Evolutionary conservation across 2,113 vertebrate species (phyloP), one percentile per base, ranked within the genome.

Genomic region (Oxyruncus cristatus): DNA sequence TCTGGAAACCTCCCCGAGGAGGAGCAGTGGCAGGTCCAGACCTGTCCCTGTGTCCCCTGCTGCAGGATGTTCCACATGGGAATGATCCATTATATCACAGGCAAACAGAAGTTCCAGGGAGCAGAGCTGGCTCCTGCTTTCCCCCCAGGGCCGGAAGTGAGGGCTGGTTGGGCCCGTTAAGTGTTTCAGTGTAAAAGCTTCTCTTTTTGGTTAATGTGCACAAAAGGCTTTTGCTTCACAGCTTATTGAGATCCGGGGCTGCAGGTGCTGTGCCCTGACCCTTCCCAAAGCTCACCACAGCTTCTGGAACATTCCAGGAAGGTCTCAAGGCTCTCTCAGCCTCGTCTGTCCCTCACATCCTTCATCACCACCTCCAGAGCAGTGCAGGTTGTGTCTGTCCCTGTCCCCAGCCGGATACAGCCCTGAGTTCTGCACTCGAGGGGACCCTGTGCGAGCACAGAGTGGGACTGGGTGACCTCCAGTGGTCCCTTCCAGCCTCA

Each of bases 181-280:
- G 30, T 35, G 55, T 84, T 95, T 85, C 77, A 5, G 80, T 78
- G 94, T 65, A 67, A 93, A 96, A 95, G 14, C 68, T 84, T 91
- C 76, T 86, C 78, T 94, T 93, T 94, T 95, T 92, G 93, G 93
- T 95, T 95, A 44, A 61, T 17, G 91, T 82, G 95, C 96, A 95
- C 91, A 85, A 92, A 97, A 96, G 93, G 95, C 80, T 93, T 96
- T 88, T 85, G 76, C 44, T 95, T 94, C 74, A 59, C 94, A 87
- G 92, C 91, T 94, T 71, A 8, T 59, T 0, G 6, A 50, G 62
- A 39, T 8, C 24, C 0, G 0, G 56, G 80, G 58, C 59, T 22
- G 62, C 81, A 22, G 85, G 9, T 2, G 6, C 33, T 19, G 66
- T 3, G 6, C 66, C 72, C 44, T 33, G 22, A 17, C 27, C 46